Base-by-base conservation (phyloP, 1,140 invertebrate genomes). In the Oryctes rhinoceros region DNA sequence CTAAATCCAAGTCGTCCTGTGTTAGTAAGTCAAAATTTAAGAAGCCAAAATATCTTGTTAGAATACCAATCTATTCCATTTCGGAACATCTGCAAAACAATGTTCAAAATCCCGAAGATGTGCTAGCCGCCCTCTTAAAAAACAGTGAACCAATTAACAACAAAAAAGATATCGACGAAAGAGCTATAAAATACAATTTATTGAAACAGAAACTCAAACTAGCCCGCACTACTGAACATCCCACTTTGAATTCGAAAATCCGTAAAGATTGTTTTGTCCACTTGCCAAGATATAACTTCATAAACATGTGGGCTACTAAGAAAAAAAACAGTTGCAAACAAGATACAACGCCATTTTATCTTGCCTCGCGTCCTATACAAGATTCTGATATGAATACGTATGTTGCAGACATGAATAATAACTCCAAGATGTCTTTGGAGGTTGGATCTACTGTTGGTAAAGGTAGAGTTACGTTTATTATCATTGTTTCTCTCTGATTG, bases 161-260 rank as follows among this genome's bases (percentile, higher is more conserved):
- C 20, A 35, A 71, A 3, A 71, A 71, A 9, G 65, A 71, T 35
- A 71, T 71, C 65, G 65, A 71, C 24, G 6, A 71, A 24, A 71
- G 65, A 30, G 24, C 13, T 71, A 5, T 30, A 30, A 71, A 35
- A 24, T 71, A 24, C 20, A 15, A 71, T 13, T 71, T 71, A 15
- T 10, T 71, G 24, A 71, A 24, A 30, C 1, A 37, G 35, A 71
- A 71, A 9, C 65, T 71, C 15, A 4, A 71, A 24, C 65, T 44
- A 44, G 5, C 39, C 9, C 39, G 39, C 9, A 44, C 39, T 44
- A 44, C 5, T 44, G 5, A 44, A 4, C 9, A 10, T 44, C 39
- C 39, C 39, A 10, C 39, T 44, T 44, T 44, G 9, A 44, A 44
- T 7, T 44, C 5, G 5, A 10, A 44, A 44, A 5, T 44, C 5